These are phyloP conservation scores for Agrotis segetum DNA, from an alignment of 2,888 invertebrate genomes.

Conservation along the genomic window DNA sequence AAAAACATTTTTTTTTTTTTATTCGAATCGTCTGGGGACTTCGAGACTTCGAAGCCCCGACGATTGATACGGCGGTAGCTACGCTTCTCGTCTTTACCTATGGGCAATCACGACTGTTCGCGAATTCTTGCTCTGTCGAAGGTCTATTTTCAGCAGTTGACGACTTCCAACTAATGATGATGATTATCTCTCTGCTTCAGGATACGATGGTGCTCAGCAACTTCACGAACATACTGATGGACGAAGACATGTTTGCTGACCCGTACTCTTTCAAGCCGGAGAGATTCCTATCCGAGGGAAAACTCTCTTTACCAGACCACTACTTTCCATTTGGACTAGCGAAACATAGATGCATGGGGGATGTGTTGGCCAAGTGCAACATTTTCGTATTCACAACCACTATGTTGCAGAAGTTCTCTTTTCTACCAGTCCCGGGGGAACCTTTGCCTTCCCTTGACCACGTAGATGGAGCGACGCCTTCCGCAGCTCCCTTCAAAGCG, in stretches of 20 bases:
- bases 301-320: slow-evolving; percentile 92
- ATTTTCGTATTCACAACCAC: slow-evolving; percentile 94
- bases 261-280: slow-evolving; percentile 94
- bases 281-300: slow-evolving; percentile 92
- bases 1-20: no score
- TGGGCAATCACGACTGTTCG: no score
- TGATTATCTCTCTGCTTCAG: slow-evolving; percentile 78
- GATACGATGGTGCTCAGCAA: slow-evolving; percentile 95
- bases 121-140: no score
- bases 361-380: slow-evolving; percentile 94
- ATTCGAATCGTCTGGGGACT: no score
- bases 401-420: slow-evolving; percentile 94
- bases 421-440: slow-evolving; percentile 92
- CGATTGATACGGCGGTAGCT: no score
- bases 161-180: background rate
- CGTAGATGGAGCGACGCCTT: slow-evolving; percentile 95
- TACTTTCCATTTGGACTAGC: slow-evolving; percentile 95
- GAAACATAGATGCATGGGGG: slow-evolving; percentile 96
- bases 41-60: no score
- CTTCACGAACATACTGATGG: slow-evolving; percentile 93
- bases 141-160: no score
- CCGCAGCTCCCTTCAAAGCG: slow-evolving; percentile 94
- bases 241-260: slow-evolving; percentile 92
- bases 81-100: no score
- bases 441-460: slow-evolving; percentile 92